Evolutionary conservation across 2,797 vertebrate genomes (phyloP).

Genomic region (Brotogeris chrysoptera): DNA sequence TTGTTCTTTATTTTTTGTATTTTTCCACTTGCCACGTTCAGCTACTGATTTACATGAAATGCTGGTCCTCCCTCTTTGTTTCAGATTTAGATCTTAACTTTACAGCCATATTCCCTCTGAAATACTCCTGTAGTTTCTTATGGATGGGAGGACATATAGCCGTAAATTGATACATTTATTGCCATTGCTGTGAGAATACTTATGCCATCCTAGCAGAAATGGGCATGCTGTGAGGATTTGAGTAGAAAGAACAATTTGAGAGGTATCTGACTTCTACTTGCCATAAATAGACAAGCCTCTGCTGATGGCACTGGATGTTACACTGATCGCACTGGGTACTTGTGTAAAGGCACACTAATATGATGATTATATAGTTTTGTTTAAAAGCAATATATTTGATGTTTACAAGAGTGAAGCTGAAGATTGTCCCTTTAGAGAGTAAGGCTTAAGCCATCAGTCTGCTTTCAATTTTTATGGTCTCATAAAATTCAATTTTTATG

Average conservation of each 20-base stretch:
- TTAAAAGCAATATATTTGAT: not conserved
- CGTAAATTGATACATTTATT: not conserved
- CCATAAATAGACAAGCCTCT: not conserved
- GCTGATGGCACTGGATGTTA: not conserved
- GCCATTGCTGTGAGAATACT: not conserved
- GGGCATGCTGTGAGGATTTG: not conserved
- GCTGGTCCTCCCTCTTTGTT: not conserved
- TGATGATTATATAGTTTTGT: not conserved
- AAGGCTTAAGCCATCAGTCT: not conserved
- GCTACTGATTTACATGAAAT: not conserved
- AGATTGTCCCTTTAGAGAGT: not conserved
- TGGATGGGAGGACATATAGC: not conserved
- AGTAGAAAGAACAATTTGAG: not conserved
- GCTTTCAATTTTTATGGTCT: not conserved
- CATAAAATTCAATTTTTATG: not conserved
- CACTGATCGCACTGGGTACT: not conserved
- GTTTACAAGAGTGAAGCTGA: not conserved
- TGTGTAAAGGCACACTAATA: not conserved
- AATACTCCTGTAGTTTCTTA: not conserved
- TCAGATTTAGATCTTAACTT: not conserved
- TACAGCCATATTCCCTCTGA: not conserved
- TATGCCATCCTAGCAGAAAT: not conserved
- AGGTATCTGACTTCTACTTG: not conserved
- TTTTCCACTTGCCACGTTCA: not conserved
- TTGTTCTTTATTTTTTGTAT: not conserved